phyloP scores from a whole-genome alignment of 2,797 vertebrate genomes.

The Oreochromis mossambicus region DNA sequence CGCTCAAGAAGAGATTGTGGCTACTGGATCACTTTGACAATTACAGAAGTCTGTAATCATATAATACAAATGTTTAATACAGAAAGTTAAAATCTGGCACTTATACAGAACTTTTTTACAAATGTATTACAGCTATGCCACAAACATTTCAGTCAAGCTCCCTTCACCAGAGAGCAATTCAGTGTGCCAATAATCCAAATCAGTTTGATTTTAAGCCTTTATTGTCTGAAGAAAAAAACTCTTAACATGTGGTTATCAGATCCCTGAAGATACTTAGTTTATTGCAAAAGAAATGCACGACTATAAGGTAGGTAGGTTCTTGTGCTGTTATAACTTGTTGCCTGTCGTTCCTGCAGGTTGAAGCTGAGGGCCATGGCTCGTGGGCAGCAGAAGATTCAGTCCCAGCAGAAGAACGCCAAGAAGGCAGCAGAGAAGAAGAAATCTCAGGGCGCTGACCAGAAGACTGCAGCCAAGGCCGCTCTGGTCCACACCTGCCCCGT shows the following conservation, averaged over 20 bases:
- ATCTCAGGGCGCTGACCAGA: conserved; percentile 78
- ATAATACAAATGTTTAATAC: not conserved
- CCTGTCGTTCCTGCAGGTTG: not conserved
- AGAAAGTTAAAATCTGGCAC: not conserved
- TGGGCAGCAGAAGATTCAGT: conserved; percentile 86
- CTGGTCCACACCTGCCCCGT: conserved; percentile 83
- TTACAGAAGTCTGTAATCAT: not conserved
- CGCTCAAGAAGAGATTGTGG: not conserved
- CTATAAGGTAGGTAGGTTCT: not conserved
- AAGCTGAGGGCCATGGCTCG: conserved; percentile 80
- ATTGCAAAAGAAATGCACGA: accelerated
- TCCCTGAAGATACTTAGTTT: not conserved
- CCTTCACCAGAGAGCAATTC: not conserved
- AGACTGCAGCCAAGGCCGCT: conserved; percentile 81
- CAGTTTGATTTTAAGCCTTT: not conserved
- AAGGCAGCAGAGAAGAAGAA: conserved; percentile 86
- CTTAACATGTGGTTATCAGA: not conserved
- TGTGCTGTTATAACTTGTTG: not conserved
- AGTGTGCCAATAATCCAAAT: not conserved
- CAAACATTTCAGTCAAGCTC: not conserved
- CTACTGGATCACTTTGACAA: not conserved
- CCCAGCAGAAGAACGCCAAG: conserved; percentile 85
- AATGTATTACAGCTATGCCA: not conserved
- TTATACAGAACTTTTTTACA: not conserved
- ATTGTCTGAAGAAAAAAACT: not conserved